Conservation (phyloP, 2,797 vertebrate genomes). For the Chelmon rostratus region DNA sequence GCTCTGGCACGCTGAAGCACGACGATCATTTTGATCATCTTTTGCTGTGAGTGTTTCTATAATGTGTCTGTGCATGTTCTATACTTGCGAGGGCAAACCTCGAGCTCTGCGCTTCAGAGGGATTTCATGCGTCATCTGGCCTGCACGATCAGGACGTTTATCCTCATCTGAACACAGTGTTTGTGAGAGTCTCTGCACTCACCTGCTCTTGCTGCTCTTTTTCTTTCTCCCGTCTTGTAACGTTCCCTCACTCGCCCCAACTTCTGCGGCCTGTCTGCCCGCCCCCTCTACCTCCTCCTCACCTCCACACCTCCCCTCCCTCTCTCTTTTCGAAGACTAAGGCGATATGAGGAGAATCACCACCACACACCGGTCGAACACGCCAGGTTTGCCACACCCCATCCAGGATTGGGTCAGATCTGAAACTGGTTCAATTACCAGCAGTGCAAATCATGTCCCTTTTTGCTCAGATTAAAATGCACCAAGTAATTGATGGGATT, state of each 20-base stretch:
- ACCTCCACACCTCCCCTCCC: slow-evolving; percentile 62
- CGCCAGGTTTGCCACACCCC: slow-evolving; percentile 90
- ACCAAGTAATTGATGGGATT: slow-evolving; percentile 37
- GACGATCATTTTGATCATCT: too few species aligned
- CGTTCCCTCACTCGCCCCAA: slow-evolving; percentile 82
- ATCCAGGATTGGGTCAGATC: slow-evolving; percentile 48
- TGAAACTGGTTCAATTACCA: slow-evolving; percentile 39
- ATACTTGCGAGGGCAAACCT: background rate
- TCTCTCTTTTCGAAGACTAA: slow-evolving; percentile 91
- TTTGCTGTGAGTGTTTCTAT: background rate
- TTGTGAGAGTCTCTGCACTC: slow-evolving; percentile 37
- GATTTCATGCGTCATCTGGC: background rate
- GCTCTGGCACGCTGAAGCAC: background rate
- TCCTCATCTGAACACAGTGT: slow-evolving; percentile 15
- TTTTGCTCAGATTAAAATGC: slow-evolving; percentile 3
- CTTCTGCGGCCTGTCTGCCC: slow-evolving; percentile 75
- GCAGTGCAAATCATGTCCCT: background rate
- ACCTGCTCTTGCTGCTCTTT: slow-evolving; percentile 49
- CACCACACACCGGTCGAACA: slow-evolving; percentile 86
- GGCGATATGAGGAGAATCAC: slow-evolving; percentile 90
- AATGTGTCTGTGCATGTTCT: background rate
- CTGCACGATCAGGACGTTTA: slow-evolving; percentile 4
- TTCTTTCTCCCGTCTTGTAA: slow-evolving; percentile 73
- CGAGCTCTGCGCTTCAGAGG: background rate
- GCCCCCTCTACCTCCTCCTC: slow-evolving; percentile 82